These are phyloP conservation scores for Sapayoa aenigma DNA, from an alignment of 2,113 vertebrate genomes.

Conservation along the genomic window DNA sequence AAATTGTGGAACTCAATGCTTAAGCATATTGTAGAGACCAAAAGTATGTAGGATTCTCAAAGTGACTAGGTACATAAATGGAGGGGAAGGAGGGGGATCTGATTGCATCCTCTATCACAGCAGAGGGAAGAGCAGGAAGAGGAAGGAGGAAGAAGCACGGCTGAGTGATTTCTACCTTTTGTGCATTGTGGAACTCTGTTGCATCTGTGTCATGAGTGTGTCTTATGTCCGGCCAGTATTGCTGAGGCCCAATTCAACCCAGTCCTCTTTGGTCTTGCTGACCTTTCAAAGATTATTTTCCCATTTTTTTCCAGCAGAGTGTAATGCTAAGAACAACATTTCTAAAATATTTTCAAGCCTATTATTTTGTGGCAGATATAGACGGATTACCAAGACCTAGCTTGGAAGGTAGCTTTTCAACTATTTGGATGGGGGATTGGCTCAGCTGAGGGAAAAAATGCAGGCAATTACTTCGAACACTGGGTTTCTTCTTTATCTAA, in stretches of 20 bases:
- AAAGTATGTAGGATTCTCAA: background rate
- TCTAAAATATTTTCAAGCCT: background rate
- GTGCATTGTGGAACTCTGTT: background rate
- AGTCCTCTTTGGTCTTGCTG: background rate
- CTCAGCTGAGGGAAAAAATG: background rate
- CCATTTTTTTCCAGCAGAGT: background rate
- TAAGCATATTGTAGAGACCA: background rate
- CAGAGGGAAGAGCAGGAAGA: background rate
- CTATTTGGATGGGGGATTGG: constrained; percentile 11
- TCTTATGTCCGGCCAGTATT: background rate
- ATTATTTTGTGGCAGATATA: constrained; percentile 19
- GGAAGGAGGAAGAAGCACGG: background rate
- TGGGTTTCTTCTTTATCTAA: constrained; percentile 51
- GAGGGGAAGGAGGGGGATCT: background rate
- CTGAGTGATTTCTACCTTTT: background rate
- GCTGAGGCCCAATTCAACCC: background rate
- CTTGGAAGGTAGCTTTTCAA: constrained; percentile 31
- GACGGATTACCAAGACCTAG: background rate
- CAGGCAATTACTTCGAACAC: constrained; percentile 39
- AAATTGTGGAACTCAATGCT: background rate
- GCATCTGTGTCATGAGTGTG: background rate
- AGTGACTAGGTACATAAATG: background rate
- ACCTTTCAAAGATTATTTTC: background rate
- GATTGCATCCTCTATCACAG: background rate
- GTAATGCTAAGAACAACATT: background rate